Evolutionary conservation across 2,113 vertebrate species (phyloP).

Genomic region (Triplophysa siluroides): DNA sequence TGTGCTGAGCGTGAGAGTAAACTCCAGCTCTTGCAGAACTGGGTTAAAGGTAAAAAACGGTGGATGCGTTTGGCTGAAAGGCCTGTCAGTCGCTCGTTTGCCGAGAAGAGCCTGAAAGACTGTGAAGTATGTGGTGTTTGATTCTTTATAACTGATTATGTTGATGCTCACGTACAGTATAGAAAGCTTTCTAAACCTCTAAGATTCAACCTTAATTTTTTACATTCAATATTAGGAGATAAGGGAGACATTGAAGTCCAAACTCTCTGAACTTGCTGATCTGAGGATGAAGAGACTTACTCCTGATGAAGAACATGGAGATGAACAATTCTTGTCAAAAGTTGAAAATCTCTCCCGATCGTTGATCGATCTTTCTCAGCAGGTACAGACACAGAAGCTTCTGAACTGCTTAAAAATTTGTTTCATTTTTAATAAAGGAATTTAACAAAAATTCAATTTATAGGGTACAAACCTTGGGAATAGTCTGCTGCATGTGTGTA

Average conservation of each 20-base stretch:
- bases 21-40: slow-evolving; percentile 73
- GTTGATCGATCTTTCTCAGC: slow-evolving; percentile 61
- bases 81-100: slow-evolving; percentile 70
- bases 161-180: not conserved
- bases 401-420: no score
- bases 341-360: slow-evolving; percentile 62
- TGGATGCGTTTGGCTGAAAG: slow-evolving; percentile 71
- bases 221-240: slow-evolving; percentile 69
- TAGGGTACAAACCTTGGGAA: slow-evolving; percentile 71
- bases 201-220: not conserved
- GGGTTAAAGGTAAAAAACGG: slow-evolving; percentile 77
- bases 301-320: slow-evolving; percentile 8
- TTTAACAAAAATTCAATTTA: not conserved
- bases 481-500: slow-evolving; percentile 62
- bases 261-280: slow-evolving; percentile 73
- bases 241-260: slow-evolving; percentile 73
- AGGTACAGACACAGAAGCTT: slow-evolving; percentile 68
- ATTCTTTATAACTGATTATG: not conserved
- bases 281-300: slow-evolving; percentile 61
- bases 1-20: slow-evolving; percentile 74
- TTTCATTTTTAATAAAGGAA: not conserved
- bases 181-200: not conserved
- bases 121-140: slow-evolving; percentile 77
- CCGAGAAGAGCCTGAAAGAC: slow-evolving; percentile 68
- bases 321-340: slow-evolving; percentile 33